Evolutionary conservation across 2,113 vertebrate species (phyloP), one percentile per base, ranked within the genome.

Genomic region (Corythoichthys intestinalis): DNA sequence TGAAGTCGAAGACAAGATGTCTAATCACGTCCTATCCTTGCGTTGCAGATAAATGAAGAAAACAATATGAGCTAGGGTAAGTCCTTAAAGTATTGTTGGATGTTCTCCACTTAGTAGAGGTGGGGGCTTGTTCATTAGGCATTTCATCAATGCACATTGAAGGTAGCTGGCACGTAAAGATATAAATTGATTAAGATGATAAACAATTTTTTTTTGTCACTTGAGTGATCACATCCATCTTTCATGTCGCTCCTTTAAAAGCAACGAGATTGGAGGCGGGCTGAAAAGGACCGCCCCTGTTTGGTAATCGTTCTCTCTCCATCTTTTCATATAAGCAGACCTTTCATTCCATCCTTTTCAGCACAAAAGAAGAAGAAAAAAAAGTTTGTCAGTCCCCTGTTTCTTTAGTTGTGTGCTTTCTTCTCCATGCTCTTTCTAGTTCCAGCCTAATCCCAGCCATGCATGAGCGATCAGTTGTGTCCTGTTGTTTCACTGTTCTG

Each of bases 401-500:
- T 94, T 88, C 94, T 94, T 98, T 97, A 96, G 94, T 96, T 93
- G 89, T 93, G 93, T 86, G 92, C 94, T 94, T 94, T 97, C 87
- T 95, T 94, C 95, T 95, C 90, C 92, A 87, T 91, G 94, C 93
- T 95, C 94, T 97, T 96, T 95, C 93, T 93, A 91, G 94, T 96
- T 95, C 94, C 94, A 94, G 95, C 95, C 94, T 96, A 96, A 95
- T 96, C 95, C 93, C 93, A 94, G 94, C 93, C 95, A 98, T 96
- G 96, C 96, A 96, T 97, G 96, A 98, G 94, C 90, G 95, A 95
- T 94, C 94, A 94, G 94, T 95, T 95, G 94, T 94, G 94, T 95
- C 92, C 94, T 94, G 95, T 97, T 97, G 96, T 96, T 94, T 95
- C 94, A 93, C 96, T 95, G 94, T 97, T 96, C 94, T 95, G 94